phyloP scores from a whole-genome alignment of 2,888 invertebrate genomes.

The Brachypalpus laphriformis region DNA sequence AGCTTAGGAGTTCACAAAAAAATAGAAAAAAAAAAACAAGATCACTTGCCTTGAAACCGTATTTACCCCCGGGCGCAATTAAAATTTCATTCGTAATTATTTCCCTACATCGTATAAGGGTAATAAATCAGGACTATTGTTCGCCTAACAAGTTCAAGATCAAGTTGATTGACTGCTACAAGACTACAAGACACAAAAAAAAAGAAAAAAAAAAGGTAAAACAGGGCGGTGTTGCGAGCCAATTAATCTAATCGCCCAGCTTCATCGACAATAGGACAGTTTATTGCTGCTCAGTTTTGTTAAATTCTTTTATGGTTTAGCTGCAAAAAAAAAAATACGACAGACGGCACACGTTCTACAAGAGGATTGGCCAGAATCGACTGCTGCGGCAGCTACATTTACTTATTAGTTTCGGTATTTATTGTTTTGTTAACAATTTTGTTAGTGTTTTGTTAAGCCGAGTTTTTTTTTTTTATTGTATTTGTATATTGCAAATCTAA shows the following conservation, averaged over 20 bases:
- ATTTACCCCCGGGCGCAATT: conserved; percentile 7
- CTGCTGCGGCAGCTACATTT: neutral
- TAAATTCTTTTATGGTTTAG: neutral
- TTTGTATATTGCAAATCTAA: neutral
- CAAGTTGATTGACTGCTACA: conserved; percentile 39
- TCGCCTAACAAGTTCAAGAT: conserved; percentile 53
- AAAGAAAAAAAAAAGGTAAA: neutral
- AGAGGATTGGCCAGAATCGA: neutral
- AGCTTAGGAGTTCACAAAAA: neutral
- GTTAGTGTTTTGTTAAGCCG: conserved; percentile 16
- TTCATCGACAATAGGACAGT: conserved; percentile 24
- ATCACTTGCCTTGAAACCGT: conserved; percentile 37
- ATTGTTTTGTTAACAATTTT: conserved; percentile 21
- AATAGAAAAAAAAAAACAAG: neutral
- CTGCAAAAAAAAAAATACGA: neutral
- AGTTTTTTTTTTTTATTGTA: neutral
- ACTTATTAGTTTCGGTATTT: neutral
- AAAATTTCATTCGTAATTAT: conserved; percentile 32
- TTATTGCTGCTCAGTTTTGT: conserved; percentile 18
- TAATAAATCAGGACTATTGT: conserved; percentile 61
- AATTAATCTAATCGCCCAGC: conserved; percentile 37
- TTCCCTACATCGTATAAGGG: conserved; percentile 26
- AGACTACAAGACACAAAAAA: neutral
- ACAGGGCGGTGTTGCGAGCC: conserved; percentile 9
- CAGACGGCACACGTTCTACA: conserved; percentile 28